Evolutionary conservation across 2,888 invertebrate genomes (phyloP), one percentile per base, ranked within the genome.

Genomic region (Andrena camellia): DNA sequence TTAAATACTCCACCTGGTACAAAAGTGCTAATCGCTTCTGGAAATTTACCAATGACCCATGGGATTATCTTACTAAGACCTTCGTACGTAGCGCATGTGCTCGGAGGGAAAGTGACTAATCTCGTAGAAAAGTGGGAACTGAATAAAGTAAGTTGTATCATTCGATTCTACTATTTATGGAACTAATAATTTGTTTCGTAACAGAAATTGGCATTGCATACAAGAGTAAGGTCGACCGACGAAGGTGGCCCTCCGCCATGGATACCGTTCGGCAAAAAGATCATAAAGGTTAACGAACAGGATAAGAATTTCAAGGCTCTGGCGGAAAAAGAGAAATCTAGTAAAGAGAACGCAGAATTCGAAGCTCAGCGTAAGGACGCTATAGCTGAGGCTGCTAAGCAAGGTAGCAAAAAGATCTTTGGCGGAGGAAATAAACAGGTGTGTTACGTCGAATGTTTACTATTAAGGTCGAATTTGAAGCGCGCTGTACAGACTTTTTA

Each of bases 91-190:
- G 95, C 96, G 82, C 89, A 90, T 68, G 94, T 97, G 52, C 95
- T 98, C 31, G 98, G 98, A n/a, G 99, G 99, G 2, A 96, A 96
- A 91, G 99, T 99, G 0, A 95, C 96, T 6, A 96, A 96, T 85
- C 95, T 99, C 92, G 96, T 97, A 83, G 98, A 98, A 89, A 98
- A 98, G 94, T 99, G 99, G 98, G 97, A 98, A 92, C 93, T 97
- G 66, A 96, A 94, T 82, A 93, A 94, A 91, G 95, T 95, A 89
- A 90, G 72, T 69, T 7, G 2, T 10, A 54, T 90, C 81, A 68
- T 42, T 70, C 13, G 66, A 66, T 57, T 48, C 17, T 59, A 54
- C 17, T 29, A 13, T 67, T 7, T 20, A 48, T 23, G 10, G 23
- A 42, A 50, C 20, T 57, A 29, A 62, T 26, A 52, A 33, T 7